Base-by-base conservation (phyloP, 1,140 invertebrate genomes). In the Penaeus indicus region DNA sequence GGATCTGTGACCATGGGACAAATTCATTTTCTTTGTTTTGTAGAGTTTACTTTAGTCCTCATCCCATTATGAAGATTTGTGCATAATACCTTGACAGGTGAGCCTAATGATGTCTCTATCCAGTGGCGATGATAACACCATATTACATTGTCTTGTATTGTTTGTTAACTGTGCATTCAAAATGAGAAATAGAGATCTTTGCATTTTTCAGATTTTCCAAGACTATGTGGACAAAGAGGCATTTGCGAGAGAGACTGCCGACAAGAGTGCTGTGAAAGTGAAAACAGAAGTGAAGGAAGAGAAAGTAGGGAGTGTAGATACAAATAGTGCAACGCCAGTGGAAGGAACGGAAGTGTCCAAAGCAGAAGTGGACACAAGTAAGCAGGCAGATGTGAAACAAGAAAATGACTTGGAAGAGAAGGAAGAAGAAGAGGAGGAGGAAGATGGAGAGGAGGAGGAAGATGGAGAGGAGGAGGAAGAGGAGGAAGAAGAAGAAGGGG, bases 171-270 rank as follows among this genome's bases (percentile, higher is more conserved):
- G 25, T 60, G 60, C 64, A 61, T 25, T 63, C n/a, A 22, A 22
- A 32, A 19, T 25, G 61, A 54, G n/a, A 11, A 22, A 72, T 13
- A 72, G 42, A 61, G 25, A 72, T 25, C 27, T 60, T 22, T 72
- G 22, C 22, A 61, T 63, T 72, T 85, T 85, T 16, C 82, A 89
- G 90, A 67, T 90, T 22, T 90, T 90, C 84, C 90, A 90, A 75
- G 75, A 88, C 25, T 90, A 42, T 83, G 86, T 90, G 47, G 90
- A 90, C 61, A 90, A 90, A 64, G 90, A 90, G 62, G 89, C 85
- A 69, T 62, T 61, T 60, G 72, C 61, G 60, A 67, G 82, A 72
- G 72, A 82, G 77, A 27, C 11, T 21, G 85, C 81, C 8, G 89
- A 90, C 88, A 18, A 7, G 72, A 61, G 60, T 63, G n/a, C 42